A percentile compares a stretch with the other conserved stretches of the same genome.
Evolutionary conservation across 2,888 invertebrate species (phyloP).

Genomic region (Hetaerina titia): DNA sequence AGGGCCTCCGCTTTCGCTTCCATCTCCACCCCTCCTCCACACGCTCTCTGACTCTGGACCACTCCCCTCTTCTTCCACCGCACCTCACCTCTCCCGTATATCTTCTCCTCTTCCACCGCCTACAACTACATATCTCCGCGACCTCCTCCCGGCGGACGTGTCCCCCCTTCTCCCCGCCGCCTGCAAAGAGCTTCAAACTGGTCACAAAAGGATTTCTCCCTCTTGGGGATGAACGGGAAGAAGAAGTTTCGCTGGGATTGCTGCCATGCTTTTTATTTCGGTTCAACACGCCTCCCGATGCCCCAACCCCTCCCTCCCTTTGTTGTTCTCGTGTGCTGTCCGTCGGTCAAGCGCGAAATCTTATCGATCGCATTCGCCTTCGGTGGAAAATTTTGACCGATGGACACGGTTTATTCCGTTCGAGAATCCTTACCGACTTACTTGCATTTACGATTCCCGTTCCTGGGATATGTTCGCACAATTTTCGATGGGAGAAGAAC

Average conservation of each 20-base stretch:
- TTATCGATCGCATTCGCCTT: background rate
- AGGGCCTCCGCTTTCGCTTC: slow-evolving; percentile 43
- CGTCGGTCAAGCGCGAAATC: background rate
- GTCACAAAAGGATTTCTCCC: background rate
- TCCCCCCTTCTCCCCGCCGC: background rate
- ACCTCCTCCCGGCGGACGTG: no score
- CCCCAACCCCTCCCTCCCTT: background rate
- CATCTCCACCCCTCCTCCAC: background rate
- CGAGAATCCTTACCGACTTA: background rate
- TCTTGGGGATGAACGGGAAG: background rate
- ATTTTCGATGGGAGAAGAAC: no score
- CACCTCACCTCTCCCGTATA: background rate
- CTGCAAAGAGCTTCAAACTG: background rate
- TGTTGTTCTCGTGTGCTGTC: background rate
- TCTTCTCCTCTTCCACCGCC: background rate
- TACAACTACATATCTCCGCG: background rate
- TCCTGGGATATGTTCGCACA: background rate
- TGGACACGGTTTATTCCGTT: background rate
- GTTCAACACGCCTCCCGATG: no score
- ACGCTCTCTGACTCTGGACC: background rate
- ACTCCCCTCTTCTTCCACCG: background rate
- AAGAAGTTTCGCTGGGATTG: background rate
- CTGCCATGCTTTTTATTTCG: background rate
- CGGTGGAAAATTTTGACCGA: background rate
- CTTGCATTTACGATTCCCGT: background rate